Percentiles rank a stretch among this genome's conserved stretches.
Conservation (phyloP, 2,797 vertebrate species). For the Psittacula derbiana region DNA sequence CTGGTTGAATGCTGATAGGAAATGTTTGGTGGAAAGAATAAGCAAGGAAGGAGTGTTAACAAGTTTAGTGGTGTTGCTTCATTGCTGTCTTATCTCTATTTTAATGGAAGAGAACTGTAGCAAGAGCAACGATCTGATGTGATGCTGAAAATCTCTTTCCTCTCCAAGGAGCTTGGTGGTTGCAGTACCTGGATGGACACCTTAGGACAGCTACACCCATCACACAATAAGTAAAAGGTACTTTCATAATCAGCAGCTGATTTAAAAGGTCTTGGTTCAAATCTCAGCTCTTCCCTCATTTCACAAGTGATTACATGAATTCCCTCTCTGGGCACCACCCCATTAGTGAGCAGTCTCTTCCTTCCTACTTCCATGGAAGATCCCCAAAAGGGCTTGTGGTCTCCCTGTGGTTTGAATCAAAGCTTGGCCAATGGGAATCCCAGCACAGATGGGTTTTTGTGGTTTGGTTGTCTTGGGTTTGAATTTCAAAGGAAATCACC, state of each 20-base stretch:
- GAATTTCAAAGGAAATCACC: not conserved
- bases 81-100: not conserved
- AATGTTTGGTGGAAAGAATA: constrained; percentile 50
- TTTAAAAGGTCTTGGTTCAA: accelerated
- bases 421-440: not conserved
- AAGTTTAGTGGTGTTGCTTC: constrained; percentile 11
- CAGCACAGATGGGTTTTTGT: accelerated
- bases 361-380: not conserved
- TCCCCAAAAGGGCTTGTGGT: not conserved
- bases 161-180: accelerated
- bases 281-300: not conserved
- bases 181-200: no score
- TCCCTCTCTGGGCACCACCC: not conserved
- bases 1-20: constrained; percentile 49
- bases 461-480: not conserved
- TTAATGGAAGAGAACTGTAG: not conserved
- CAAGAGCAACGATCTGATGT: not conserved
- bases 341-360: not conserved
- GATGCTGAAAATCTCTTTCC: not conserved
- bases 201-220: not conserved
- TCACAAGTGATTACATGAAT: no score
- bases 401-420: not conserved
- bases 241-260: not conserved
- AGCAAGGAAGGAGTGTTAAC: constrained; percentile 30
- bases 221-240: accelerated